Base-by-base conservation (phyloP, 2,888 invertebrate species). In the Tenthredo distinguenda region DNA sequence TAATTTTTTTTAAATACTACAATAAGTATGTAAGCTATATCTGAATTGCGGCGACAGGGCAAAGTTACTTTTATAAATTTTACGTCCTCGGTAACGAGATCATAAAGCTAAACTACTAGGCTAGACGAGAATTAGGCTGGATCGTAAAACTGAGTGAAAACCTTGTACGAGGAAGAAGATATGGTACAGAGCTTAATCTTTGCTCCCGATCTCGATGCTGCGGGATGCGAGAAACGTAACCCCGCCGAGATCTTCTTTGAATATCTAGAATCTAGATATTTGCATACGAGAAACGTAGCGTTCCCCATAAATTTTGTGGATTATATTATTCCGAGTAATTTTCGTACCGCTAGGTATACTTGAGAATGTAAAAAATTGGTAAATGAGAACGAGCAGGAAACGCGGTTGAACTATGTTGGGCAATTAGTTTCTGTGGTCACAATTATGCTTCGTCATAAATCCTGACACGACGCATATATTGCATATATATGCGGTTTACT, bases 101-200 rank as follows among this genome's bases (percentile, higher is more conserved):
- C 58, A 62, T 62, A 81, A 81, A 40, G 58, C 21, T 81, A 58
- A 79, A 81, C 50, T 71, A 12, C 34, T 47, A 71, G 83, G 47
- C 83, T 65, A 83, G 83, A 83, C 83, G 43, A 83, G 65, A 58
- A 68, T 83, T 68, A 71, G 83, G 34, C 65, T 65, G 68, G 31
- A n/a, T 83, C 83, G 83, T 83, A 83, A 83, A 83, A 65, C 71
- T 34, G 68, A 83, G 81, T 71, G 83, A 71, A 71, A 83, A 65
- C 47, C 50, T 47, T 43, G 71, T 43, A 40, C 21, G 37, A 31
- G 18, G 58, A 81, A 65, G 83, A 68, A 21, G 47, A 71, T 47
- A 15, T 65, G 21, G 83, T 21, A 15, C 65, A 40, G 81, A 81
- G 58, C 47, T 0, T 83, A 68, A 83, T 83, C 83, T 68, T 47